Conservation (phyloP, 2,797 vertebrate genomes). For the Melanitta fusca region DNA sequence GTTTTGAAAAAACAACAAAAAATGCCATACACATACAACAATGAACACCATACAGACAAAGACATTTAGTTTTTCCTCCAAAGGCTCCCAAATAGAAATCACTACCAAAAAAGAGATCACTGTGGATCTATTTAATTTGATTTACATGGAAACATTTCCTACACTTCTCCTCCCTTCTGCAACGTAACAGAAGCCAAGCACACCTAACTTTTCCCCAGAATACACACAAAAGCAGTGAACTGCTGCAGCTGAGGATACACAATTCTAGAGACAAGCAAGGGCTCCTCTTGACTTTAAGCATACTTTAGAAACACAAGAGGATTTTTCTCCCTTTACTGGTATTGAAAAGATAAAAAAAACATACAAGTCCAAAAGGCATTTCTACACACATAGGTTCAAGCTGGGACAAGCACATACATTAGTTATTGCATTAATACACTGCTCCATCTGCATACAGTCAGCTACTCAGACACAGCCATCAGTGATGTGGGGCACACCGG, state of each 20-base stretch:
- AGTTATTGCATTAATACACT: background rate
- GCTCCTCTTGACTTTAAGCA: background rate
- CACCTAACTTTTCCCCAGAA: background rate
- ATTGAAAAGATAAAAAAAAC: background rate
- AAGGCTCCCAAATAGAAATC: background rate
- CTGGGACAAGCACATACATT: background rate
- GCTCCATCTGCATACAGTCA: fast-evolving
- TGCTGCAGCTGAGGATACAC: background rate
- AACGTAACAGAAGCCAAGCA: background rate
- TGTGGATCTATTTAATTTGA: background rate
- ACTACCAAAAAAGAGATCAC: background rate
- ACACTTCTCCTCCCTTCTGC: background rate
- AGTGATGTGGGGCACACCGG: background rate
- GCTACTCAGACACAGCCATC: background rate
- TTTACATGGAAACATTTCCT: background rate
- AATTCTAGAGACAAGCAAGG: background rate
- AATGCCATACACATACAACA: background rate
- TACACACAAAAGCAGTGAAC: background rate
- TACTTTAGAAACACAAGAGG: background rate
- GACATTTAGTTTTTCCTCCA: background rate
- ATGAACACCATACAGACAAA: background rate
- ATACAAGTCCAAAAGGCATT: background rate
- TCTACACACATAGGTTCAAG: background rate
- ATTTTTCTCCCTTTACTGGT: background rate
- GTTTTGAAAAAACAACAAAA: background rate